These are phyloP conservation scores for Mesorhabditis belari DNA, from an alignment of 2,888 invertebrate genomes.

Conservation along the genomic window DNA sequence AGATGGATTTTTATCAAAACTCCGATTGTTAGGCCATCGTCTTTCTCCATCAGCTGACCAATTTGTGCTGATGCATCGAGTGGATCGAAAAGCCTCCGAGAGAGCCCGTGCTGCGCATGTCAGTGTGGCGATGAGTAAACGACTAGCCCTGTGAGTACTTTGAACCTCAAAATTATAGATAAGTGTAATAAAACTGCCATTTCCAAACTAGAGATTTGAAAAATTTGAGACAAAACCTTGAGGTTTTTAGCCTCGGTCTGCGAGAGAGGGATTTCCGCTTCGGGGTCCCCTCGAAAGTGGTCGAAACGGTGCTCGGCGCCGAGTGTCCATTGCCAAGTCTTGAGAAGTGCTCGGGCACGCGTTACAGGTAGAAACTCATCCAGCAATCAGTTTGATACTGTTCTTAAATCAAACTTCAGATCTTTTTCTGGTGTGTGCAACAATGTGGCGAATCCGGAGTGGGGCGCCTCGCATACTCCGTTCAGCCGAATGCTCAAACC, in stretches of 20 bases:
- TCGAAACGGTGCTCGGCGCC: constrained; percentile 27
- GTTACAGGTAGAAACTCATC: constrained; percentile 17
- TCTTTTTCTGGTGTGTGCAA: constrained; percentile 49
- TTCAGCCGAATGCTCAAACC: constrained; percentile 46
- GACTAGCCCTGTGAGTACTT: constrained; percentile 20
- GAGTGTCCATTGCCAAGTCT: constrained; percentile 29
- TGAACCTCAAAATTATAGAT: too few species aligned
- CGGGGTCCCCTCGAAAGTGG: constrained; percentile 29
- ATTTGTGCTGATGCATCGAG: constrained; percentile 19
- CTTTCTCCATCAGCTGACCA: constrained; percentile 22
- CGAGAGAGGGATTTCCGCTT: constrained; percentile 32
- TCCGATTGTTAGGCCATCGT: constrained; percentile 15
- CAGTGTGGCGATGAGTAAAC: constrained; percentile 25
- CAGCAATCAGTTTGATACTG: neutral
- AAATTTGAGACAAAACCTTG: too few species aligned
- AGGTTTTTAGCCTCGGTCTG: constrained; percentile 24
- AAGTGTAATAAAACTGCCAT: too few species aligned
- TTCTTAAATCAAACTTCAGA: constrained; percentile 17
- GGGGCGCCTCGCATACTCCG: constrained; percentile 49
- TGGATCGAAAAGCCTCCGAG: constrained; percentile 6
- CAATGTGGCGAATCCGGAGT: constrained; percentile 48
- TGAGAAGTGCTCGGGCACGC: constrained; percentile 27
- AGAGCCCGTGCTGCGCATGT: neutral
- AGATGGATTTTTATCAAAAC: neutral
- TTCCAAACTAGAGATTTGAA: too few species aligned